Base-by-base conservation (phyloP, 2,797 vertebrate species). In the Schizopygopsis pylzovi region DNA sequence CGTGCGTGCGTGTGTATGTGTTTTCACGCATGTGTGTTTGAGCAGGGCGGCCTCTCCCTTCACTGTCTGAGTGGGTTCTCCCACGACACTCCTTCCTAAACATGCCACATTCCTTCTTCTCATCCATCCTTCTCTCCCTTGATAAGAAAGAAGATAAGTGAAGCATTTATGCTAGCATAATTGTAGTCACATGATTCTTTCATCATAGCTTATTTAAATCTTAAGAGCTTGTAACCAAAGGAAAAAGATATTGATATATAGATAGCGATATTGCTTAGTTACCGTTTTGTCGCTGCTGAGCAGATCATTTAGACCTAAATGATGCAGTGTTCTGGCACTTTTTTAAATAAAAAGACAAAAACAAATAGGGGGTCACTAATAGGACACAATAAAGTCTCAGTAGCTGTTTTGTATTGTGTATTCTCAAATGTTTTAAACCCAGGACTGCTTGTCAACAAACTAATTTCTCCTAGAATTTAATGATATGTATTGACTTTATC, bases 31-130 rank as follows among this genome's bases (percentile, higher is more conserved):
- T 65, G 37, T 59, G 59, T 78, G 75, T 71, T 82, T 87, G 54
- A 76, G 88, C 80, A 86, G 71, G 77, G 77, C 47, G 20, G 61
- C 80, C 71, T 90, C 82, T 87, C 28, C 86, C 67, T 82, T 83
- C 65, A 67, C 15, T 82, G 83, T 90, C 61, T 85, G 86, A 79
- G 82, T 85, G 65, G 81, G 85, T 18, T n/a, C 83, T 86, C 61
- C 87, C 41, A 79, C 65, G 77, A 41, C 45, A 52, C 49, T 83
- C 63, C 67, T 61, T 84, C 76, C 86, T 84, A 72, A 85, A 83
- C 84, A 85, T 85, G 77, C 63, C 88, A 89, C 83, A 85, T 87
- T 84, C 84, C 76, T 77, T 43, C 59, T 70, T 75, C 70, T 73
- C 83, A 89, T 71, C 68, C 86, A 76, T 88, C 71, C 84, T 41